Conservation (phyloP, 2,113 vertebrate species). For the Rhabdornis inornatus region DNA sequence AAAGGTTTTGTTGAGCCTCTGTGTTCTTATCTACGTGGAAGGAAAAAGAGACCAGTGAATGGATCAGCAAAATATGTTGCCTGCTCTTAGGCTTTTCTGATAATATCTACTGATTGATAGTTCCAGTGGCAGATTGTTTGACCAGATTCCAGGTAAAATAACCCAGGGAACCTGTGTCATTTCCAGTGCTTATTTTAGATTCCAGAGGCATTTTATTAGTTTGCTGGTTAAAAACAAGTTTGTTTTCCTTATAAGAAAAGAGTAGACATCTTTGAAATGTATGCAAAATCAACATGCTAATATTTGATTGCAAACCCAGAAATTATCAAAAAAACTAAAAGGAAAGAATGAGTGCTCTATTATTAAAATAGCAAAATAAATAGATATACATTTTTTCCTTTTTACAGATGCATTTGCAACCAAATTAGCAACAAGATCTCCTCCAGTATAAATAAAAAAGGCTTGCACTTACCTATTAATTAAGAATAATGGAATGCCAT, state of each 20-base stretch:
- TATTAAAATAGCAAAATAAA: conserved; percentile 68
- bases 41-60: background rate
- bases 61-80: background rate
- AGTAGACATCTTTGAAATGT: background rate
- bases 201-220: background rate
- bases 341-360: conserved; percentile 34
- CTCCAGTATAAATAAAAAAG: conserved; percentile 68
- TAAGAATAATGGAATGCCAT: conserved; percentile 77
- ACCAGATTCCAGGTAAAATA: background rate
- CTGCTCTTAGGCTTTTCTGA: background rate
- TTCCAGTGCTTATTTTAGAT: background rate
- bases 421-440: conserved; percentile 64
- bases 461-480: conserved; percentile 72
- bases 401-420: conserved; percentile 67
- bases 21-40: background rate
- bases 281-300: conserved; percentile 23
- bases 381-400: conserved; percentile 54
- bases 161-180: background rate
- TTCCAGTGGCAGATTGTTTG: background rate
- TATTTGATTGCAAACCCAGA: conserved; percentile 38
- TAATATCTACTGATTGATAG: background rate
- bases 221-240: conserved; percentile 11
- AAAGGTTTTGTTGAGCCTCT: background rate
- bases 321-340: conserved; percentile 30
- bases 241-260: conserved; percentile 17